Evolutionary conservation across 2,888 invertebrate genomes (phyloP).

Genomic region (Taphrorychus bicolor): DNA sequence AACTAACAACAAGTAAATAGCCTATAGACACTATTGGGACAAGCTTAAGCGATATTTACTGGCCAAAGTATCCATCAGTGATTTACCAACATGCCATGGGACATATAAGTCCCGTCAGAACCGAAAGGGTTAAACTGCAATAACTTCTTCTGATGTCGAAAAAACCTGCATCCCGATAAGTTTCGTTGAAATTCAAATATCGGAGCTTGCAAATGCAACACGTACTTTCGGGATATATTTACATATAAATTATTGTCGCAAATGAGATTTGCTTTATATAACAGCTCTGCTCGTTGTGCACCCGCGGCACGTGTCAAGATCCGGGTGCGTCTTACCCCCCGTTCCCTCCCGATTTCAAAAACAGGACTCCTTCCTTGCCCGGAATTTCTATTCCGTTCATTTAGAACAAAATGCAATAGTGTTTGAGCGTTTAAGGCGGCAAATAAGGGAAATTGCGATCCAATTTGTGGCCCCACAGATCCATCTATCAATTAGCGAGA

Average conservation of each 20-base stretch:
- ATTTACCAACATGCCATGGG: too few species aligned
- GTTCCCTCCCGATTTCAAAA: too few species aligned
- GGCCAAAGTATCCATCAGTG: too few species aligned
- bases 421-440: not conserved
- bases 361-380: not conserved
- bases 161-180: not conserved
- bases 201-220: slow-evolving; percentile 48
- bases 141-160: not conserved
- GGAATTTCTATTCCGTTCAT: not conserved
- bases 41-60: too few species aligned
- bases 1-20: too few species aligned
- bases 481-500: slow-evolving; percentile 34
- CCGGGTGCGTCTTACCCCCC: not conserved
- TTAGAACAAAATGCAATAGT: not conserved
- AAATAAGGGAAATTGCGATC: slow-evolving; percentile 11
- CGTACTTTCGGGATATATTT: slow-evolving; percentile 58
- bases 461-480: slow-evolving; percentile 30
- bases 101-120: too few species aligned
- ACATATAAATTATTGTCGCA: slow-evolving; percentile 61
- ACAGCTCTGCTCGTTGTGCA: slow-evolving; percentile 52
- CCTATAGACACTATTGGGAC: too few species aligned
- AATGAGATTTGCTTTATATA: slow-evolving; percentile 60
- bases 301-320: slow-evolving; percentile 51
- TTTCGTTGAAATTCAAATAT: not conserved
- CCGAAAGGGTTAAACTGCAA: too few species aligned